Evolutionary conservation across 2,113 vertebrate species (phyloP), one percentile per base, ranked within the genome.

Genomic region (Tichodroma muraria): DNA sequence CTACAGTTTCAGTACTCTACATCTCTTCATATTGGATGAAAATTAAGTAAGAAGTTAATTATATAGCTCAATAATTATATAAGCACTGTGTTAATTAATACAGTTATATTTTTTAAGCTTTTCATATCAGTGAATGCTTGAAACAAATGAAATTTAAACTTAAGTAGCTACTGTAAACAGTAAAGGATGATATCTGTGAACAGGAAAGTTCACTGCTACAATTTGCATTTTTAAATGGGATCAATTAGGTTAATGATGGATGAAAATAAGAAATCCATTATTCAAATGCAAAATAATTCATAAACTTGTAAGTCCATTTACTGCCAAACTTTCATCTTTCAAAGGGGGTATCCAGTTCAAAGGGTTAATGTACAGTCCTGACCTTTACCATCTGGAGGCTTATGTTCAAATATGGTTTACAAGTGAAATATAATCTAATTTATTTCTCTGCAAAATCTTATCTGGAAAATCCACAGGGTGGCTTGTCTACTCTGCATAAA

Each of bases 201-300:
- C 60, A 95, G 80, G 49, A 89, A 97, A 92, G 90, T 95, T 92
- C 52, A 68, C 40, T 93, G 60, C 40, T 69, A 85, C 82, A 89
- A 94, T 96, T 96, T 96, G 72, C 85, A 94, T 96, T 49, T 94
- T 96, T 94, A 97, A 96, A 96, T 97, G 87, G 97, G 89, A 94
- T 96, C 94, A 96, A 96, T 96, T 97, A 97, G 90, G 95, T 97
- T 97, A 97, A 97, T 97, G 94, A 96, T 92, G 68, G 93, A 95
- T 97, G 80, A 95, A 98, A 97, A 96, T 92, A 96, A 94, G 93
- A 97, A 96, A 97, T 93, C 23, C 65, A 95, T 79, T 4, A 93
- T 97, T 95, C 94, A 97, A 90, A 95, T 97, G 95, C 70, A 97
- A 97, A 97, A 95, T 96, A 96, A 96, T 91, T 93, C 54, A 90